Conservation (phyloP, 2,113 vertebrate species). For the Lophura nycthemera region DNA sequence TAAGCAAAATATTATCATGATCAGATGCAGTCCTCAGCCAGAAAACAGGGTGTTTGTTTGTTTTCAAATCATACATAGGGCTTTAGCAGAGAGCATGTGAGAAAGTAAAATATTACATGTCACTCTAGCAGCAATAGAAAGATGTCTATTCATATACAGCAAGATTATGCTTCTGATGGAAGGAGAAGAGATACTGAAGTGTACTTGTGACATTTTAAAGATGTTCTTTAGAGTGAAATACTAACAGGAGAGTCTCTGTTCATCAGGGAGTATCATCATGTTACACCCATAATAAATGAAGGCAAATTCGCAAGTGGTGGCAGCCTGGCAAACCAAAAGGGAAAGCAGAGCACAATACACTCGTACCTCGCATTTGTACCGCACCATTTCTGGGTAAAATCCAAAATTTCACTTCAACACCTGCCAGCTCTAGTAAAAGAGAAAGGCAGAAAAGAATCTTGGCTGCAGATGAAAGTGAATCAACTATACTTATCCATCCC, state of each 20-base stretch:
- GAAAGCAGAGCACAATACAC: background rate
- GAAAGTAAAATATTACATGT: background rate
- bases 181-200: rapidly evolving
- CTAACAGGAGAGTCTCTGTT: background rate
- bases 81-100: background rate
- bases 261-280: background rate
- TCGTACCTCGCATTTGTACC: background rate
- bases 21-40: background rate
- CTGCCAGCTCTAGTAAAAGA: background rate
- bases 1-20: background rate
- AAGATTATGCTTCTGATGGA: background rate
- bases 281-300: background rate
- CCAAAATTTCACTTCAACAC: background rate
- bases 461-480: background rate
- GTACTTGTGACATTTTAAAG: background rate
- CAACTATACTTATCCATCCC: background rate
- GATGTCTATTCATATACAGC: background rate
- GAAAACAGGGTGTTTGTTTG: background rate
- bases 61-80: background rate
- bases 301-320: background rate
- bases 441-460: background rate
- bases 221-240: background rate
- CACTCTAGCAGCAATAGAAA: background rate
- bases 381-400: background rate
- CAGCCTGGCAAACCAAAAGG: background rate